phyloP scores from a whole-genome alignment of 2,888 invertebrate species.

The Diaphora mendica region DNA sequence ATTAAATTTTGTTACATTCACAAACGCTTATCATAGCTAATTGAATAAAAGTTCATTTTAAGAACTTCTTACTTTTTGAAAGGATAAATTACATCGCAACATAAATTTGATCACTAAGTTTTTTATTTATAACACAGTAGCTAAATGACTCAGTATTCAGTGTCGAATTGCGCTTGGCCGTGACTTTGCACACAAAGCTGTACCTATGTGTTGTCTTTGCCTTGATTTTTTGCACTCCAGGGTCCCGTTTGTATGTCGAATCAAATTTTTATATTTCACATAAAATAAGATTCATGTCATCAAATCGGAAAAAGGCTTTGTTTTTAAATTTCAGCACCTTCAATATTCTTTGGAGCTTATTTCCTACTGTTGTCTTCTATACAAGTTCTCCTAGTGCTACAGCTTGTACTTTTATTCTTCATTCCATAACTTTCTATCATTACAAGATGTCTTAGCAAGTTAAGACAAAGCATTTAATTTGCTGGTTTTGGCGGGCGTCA shows the following conservation, averaged over 20 bases:
- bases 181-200: constrained; percentile 56
- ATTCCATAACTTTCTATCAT: too few relatives aligned
- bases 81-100: constrained; percentile 16
- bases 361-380: too few relatives aligned
- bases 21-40: neutral
- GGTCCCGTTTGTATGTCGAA: constrained; percentile 25
- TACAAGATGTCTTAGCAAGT: neutral
- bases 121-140: constrained; percentile 39
- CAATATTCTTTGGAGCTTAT: too few relatives aligned
- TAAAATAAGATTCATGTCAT: neutral
- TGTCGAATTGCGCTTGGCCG: constrained; percentile 45
- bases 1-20: neutral
- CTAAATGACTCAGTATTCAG: constrained; percentile 40
- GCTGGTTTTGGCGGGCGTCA: neutral
- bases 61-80: constrained; percentile 15
- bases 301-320: neutral
- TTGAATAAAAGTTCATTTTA: neutral
- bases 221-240: constrained; percentile 45
- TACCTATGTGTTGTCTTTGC: constrained; percentile 46
- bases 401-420: too few relatives aligned
- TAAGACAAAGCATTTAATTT: neutral
- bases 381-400: too few relatives aligned
- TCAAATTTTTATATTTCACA: neutral
- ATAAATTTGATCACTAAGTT: constrained; percentile 14
- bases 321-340: too few relatives aligned